These are phyloP conservation scores for Raphicerus campestris DNA, from an alignment of 2,113 vertebrate species.

Conservation along the genomic window DNA sequence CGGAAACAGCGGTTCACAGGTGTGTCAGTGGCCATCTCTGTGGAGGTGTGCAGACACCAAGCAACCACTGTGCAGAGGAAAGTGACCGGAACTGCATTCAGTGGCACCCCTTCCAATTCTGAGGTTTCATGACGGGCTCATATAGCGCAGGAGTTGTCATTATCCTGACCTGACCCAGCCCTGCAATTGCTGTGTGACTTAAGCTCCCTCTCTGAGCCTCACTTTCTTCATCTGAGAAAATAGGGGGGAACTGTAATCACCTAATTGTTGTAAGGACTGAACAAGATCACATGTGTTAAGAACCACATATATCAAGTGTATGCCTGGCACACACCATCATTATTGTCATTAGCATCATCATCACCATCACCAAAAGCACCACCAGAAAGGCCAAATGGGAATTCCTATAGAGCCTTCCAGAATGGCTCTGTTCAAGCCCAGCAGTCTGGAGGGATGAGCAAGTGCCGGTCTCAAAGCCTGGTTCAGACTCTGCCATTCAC, in stretches of 20 bases:
- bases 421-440: background rate
- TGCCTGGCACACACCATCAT: background rate
- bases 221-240: background rate
- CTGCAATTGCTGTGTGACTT: background rate
- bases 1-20: fast-evolving
- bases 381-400: fast-evolving
- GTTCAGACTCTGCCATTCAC: background rate
- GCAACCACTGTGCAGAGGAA: fast-evolving
- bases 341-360: too few relatives aligned
- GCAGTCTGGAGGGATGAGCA: background rate
- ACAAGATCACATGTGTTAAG: background rate
- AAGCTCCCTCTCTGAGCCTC: background rate
- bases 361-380: too few relatives aligned
- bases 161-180: background rate
- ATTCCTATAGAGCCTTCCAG: background rate
- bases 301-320: background rate
- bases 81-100: background rate
- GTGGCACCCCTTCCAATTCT: background rate
- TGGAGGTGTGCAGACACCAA: fast-evolving
- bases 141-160: background rate
- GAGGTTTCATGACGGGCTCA: background rate
- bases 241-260: too few relatives aligned
- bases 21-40: fast-evolving
- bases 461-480: background rate
- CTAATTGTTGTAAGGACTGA: background rate